These are phyloP conservation scores for Ictidomys tridecemlineatus DNA, from an alignment of 2,113 vertebrate genomes.

Conservation along the genomic window DNA sequence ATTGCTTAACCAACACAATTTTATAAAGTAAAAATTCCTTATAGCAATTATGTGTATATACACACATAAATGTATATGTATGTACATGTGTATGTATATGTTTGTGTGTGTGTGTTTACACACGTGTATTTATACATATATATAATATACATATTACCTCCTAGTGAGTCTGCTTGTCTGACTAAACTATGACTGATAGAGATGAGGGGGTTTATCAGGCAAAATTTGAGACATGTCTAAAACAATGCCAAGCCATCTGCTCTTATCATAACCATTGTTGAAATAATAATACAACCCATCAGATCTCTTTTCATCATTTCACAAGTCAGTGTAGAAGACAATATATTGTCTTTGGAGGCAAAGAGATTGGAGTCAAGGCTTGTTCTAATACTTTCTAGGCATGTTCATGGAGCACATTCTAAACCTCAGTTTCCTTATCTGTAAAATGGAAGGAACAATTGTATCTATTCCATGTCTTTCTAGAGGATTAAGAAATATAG, in stretches of 20 bases:
- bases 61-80: neutral
- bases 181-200: neutral
- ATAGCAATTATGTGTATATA: neutral
- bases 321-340: neutral
- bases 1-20: neutral
- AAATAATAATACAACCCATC: neutral
- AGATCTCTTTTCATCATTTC: neutral
- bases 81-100: neutral
- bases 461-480: neutral
- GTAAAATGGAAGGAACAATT: neutral
- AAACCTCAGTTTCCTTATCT: conserved; percentile 33
- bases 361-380: neutral
- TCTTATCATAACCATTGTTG: neutral
- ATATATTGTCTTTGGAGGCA: neutral
- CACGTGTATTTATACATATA: too few species aligned
- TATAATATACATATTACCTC: neutral
- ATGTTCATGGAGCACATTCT: neutral
- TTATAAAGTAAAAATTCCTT: neutral
- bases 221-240: conserved; percentile 9
- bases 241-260: neutral
- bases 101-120: neutral
- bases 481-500: neutral
- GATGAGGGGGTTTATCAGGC: neutral
- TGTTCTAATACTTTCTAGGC: neutral
- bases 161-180: neutral